Base-by-base conservation (phyloP, 2,888 invertebrate species). In the Eurois occulta region DNA sequence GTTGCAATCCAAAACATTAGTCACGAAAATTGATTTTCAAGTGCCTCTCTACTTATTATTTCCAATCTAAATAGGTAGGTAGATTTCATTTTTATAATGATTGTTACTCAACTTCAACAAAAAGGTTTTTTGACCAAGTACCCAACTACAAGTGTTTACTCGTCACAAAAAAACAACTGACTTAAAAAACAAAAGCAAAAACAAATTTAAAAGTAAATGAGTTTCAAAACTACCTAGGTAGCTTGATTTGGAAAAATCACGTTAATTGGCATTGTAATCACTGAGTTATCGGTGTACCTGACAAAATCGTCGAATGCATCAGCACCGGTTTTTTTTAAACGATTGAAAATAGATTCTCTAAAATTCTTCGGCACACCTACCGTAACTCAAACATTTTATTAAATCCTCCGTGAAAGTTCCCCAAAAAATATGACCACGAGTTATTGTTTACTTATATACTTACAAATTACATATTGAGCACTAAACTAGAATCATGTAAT, bases 391-490 rank as follows among this genome's bases (percentile, higher is more conserved):
- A 32, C 11, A 21, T 68, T 43, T 41, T 24, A 32, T 24, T 35
- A 65, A n/a, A 43, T 28, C 16, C 32, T 10, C 10, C 38, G 41
- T 21, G n/a, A 75, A 41, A 52, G 41, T 35, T 75, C 11, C 1
- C 21, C n/a, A 41, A 32, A 13, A 16, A 58, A 32, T 24, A 48
- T 6, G 0, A 62, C 28, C 41, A 74, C 8, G 18, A 62, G 28
- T 62, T 62, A 62, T 64, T 74, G 41, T 64, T 74, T 72, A 72
- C 21, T 32, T 71, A 43, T 8, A 1, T 72, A 72, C 21, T 32
- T 71, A 43, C 13, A 1, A 32, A 73, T 38, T 41, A 13, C 24
- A 13, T 7, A 60, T 11, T 52, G 46, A 58, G n/a, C 21, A 28
- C 69, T 38, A 38, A 64, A 65, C 66, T 62, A 52, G 13, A 58